These are phyloP conservation scores for Rhadinocentrus ornatus DNA, from an alignment of 2,797 vertebrate species.

Conservation along the genomic window DNA sequence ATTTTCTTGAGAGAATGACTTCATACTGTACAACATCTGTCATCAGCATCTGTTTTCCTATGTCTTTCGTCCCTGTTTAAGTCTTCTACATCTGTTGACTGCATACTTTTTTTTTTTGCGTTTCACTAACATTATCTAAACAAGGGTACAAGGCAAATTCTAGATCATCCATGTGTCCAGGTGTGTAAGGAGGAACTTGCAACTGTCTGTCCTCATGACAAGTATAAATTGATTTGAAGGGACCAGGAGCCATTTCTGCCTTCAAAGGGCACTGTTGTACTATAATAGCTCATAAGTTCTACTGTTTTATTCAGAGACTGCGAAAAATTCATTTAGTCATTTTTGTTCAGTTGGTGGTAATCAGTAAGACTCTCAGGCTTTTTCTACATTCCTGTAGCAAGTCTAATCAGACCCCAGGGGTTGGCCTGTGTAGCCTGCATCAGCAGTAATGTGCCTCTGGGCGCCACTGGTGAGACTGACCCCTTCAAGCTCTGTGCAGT, in stretches of 20 bases:
- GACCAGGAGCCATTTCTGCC: conserved; percentile 33
- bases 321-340: conserved; percentile 12
- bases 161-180: conserved; percentile 34
- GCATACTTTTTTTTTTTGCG: not conserved
- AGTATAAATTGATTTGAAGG: conserved; percentile 68
- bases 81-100: not conserved
- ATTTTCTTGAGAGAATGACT: conserved; percentile 24
- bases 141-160: conserved; percentile 26
- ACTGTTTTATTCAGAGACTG: conserved; percentile 23
- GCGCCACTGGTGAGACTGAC: conserved; percentile 44
- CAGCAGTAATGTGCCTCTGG: conserved; percentile 59
- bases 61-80: not conserved
- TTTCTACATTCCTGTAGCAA: conserved; percentile 59
- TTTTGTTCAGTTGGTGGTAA: conserved; percentile 31
- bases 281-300: conserved; percentile 22
- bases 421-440: conserved; percentile 40
- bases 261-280: conserved; percentile 49
- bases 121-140: conserved; percentile 5
- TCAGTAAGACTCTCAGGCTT: conserved; percentile 38
- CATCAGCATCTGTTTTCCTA: conserved; percentile 8
- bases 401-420: conserved; percentile 55
- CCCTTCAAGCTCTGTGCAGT: conserved; percentile 48
- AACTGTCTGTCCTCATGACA: conserved; percentile 43
- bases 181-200: conserved; percentile 60
- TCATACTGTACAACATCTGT: conserved; percentile 29